A percentile compares a stretch with the other conserved stretches of the same genome.
phyloP scores from a whole-genome alignment of 2,888 invertebrate species.

The Andrena camellia region DNA sequence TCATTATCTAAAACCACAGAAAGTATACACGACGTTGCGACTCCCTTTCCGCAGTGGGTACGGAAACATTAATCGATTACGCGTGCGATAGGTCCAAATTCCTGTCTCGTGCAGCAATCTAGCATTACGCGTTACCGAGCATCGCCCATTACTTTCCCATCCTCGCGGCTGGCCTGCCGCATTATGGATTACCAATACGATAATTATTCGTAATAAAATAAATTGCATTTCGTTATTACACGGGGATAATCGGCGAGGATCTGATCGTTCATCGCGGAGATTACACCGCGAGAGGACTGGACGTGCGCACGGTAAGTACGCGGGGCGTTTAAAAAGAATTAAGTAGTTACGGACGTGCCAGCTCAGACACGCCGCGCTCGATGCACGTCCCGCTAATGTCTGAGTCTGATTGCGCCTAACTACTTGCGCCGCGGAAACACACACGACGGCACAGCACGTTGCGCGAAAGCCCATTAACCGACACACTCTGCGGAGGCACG shows the following conservation, averaged over 20 bases:
- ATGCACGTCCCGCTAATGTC: constrained; percentile 56
- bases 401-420: constrained; percentile 52
- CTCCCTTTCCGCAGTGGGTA: background rate
- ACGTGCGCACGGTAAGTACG: background rate
- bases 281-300: background rate
- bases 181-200: constrained; percentile 8
- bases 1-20: background rate
- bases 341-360: constrained; percentile 62
- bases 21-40: background rate
- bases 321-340: constrained; percentile 45
- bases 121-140: background rate
- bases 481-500: constrained; percentile 6
- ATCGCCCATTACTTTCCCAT: background rate
- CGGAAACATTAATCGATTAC: background rate
- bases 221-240: constrained; percentile 18
- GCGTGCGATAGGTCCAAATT: background rate
- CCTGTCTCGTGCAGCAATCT: background rate
- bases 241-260: background rate
- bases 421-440: constrained; percentile 49
- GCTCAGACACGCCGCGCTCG: constrained; percentile 42
- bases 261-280: constrained; percentile 21
- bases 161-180: background rate
- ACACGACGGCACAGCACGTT: constrained; percentile 13
- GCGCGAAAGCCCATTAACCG: constrained; percentile 22
- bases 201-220: constrained; percentile 40